Percentiles rank a stretch among this genome's conserved stretches.
phyloP scores from a whole-genome alignment of 2,113 vertebrate genomes.

The Hoplias malabaricus region DNA sequence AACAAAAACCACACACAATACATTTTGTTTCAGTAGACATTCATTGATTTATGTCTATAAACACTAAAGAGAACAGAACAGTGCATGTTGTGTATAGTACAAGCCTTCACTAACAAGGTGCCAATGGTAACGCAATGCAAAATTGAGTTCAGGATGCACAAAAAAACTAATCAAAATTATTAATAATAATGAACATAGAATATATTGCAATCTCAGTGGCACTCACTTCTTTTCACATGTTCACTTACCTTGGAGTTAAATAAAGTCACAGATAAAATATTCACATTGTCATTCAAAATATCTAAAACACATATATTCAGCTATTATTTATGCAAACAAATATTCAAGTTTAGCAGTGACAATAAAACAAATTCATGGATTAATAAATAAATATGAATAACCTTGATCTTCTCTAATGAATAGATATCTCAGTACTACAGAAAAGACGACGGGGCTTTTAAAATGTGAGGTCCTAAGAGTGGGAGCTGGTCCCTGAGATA shows the following conservation, averaged over 20 bases:
- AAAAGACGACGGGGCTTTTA: background rate
- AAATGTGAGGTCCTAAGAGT: background rate
- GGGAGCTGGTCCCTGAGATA: background rate
- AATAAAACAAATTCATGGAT: background rate
- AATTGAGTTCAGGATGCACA: background rate
- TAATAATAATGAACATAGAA: background rate
- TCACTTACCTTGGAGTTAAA: slow-evolving; percentile 2
- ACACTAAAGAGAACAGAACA: background rate
- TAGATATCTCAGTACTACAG: background rate
- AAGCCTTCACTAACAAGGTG: background rate
- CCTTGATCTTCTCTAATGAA: background rate
- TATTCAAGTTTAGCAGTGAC: slow-evolving; percentile 15
- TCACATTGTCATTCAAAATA: background rate
- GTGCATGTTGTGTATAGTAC: background rate
- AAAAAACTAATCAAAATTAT: background rate
- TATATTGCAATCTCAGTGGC: background rate
- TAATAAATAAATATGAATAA: background rate
- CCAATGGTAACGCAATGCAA: background rate
- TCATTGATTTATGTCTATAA: slow-evolving; percentile 1
- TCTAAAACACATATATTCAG: background rate
- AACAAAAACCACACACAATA: background rate
- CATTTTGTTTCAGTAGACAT: background rate
- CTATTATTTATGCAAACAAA: background rate
- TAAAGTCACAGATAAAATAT: background rate
- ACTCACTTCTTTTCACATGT: background rate